phyloP scores from a whole-genome alignment of 2,113 vertebrate genomes.

The Carollia perspicillata region DNA sequence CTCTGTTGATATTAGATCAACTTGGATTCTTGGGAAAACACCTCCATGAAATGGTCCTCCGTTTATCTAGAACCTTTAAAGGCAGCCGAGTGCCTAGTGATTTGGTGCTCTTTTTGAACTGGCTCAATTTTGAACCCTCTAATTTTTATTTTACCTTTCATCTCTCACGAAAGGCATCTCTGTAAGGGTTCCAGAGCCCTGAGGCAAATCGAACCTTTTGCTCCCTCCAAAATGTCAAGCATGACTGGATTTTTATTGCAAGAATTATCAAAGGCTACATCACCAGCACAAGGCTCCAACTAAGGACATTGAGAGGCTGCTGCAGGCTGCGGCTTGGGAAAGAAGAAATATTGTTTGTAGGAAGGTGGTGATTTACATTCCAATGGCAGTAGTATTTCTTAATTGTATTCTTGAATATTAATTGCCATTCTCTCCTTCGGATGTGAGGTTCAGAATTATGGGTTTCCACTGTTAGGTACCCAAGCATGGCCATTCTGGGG shows the following conservation, averaged over 20 bases:
- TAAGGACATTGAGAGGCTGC: not conserved
- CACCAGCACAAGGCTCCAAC: not conserved
- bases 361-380: not conserved
- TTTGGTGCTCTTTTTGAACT: not conserved
- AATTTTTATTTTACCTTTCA: constrained; percentile 38
- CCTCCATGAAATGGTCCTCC: not conserved
- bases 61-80: not conserved
- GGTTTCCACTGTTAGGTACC: not conserved
- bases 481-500: not conserved
- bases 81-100: not conserved
- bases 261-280: constrained; percentile 68
- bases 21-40: not conserved
- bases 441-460: not conserved
- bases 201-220: constrained; percentile 53
- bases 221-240: constrained; percentile 68
- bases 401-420: not conserved
- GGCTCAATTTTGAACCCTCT: not conserved
- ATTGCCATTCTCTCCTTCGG: not conserved
- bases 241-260: constrained; percentile 70
- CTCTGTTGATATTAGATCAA: not conserved
- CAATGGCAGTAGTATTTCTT: not conserved
- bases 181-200: constrained; percentile 17
- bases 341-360: not conserved
- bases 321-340: not conserved
- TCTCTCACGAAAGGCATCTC: constrained; percentile 49